These are phyloP conservation scores for Dugesia japonica DNA, from an alignment of 2,888 invertebrate genomes.

Conservation along the genomic window DNA sequence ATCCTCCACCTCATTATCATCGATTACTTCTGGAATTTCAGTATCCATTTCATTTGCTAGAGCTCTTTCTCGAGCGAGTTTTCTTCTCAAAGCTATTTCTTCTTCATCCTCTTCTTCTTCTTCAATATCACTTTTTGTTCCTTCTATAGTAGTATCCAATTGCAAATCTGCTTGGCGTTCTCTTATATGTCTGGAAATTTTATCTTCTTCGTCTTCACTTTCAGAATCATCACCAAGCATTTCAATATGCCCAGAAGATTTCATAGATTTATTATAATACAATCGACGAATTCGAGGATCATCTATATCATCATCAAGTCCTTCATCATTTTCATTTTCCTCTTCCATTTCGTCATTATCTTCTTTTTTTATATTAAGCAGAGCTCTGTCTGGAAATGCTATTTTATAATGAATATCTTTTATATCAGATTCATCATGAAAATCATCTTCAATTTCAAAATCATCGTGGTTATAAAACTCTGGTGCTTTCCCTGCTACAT, in stretches of 20 bases:
- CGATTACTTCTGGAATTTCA: slow-evolving; percentile 47
- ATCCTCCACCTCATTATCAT: slow-evolving; percentile 39
- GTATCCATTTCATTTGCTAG: slow-evolving; percentile 35
- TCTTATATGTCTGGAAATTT: slow-evolving; percentile 37
- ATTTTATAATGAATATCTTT: background rate
- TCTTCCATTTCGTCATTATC: slow-evolving; percentile 34
- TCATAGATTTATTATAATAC: background rate
- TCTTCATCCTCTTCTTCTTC: slow-evolving; percentile 41
- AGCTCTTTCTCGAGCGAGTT: slow-evolving; percentile 35
- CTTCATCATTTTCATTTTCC: slow-evolving; percentile 30
- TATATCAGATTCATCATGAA: background rate
- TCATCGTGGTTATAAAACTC: slow-evolving; percentile 22
- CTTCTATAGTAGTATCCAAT: slow-evolving; percentile 54
- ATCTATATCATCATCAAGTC: slow-evolving; percentile 27
- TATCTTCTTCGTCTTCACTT: slow-evolving; percentile 38
- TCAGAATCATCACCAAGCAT: slow-evolving; percentile 63
- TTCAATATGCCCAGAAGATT: slow-evolving; percentile 48
- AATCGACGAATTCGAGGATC: slow-evolving; percentile 32
- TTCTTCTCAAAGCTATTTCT: slow-evolving; percentile 37
- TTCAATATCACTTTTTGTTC: slow-evolving; percentile 43
- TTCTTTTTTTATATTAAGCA: background rate
- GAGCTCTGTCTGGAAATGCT: slow-evolving; percentile 24
- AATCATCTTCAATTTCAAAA: slow-evolving; percentile 2
- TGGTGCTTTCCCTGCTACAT: slow-evolving; percentile 72
- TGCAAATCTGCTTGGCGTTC: slow-evolving; percentile 38